phyloP scores from a whole-genome alignment of 2,113 vertebrate species.

The Excalfactoria chinensis region DNA sequence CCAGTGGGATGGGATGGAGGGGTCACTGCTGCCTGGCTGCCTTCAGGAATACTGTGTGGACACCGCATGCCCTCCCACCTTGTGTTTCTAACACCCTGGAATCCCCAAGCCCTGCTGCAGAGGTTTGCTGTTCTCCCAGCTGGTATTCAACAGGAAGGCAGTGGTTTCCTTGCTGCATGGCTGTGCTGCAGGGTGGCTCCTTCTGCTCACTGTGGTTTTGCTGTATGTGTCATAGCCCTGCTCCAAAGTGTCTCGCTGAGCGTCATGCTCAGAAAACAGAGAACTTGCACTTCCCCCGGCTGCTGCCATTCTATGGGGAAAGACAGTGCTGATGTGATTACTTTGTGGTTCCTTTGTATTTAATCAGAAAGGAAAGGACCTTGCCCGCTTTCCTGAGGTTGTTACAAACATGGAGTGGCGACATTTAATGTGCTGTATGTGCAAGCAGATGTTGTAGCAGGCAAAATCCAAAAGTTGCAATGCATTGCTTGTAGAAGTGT shows the following conservation, averaged over 20 bases:
- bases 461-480: not conserved
- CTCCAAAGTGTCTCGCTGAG: not conserved
- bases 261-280: not conserved
- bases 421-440: not conserved
- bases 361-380: not conserved
- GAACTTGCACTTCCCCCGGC: not conserved
- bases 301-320: not conserved
- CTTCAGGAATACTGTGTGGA: fast-evolving
- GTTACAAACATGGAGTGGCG: not conserved
- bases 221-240: not conserved
- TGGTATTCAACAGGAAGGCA: slow-evolving; percentile 10
- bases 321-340: not conserved
- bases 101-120: not conserved
- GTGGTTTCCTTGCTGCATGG: not conserved
- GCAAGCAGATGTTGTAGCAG: not conserved
- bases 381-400: not conserved
- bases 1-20: not conserved
- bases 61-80: fast-evolving
- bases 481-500: not conserved
- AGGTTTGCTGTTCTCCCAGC: not conserved
- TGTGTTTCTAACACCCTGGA: fast-evolving
- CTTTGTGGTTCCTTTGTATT: not conserved
- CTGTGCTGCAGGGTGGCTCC: not conserved
- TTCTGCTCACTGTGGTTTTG: not conserved
- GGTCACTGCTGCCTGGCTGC: not conserved